These are phyloP conservation scores for Minunthozetes semirufus DNA, from an alignment of 2,888 invertebrate species.

Conservation along the genomic window DNA sequence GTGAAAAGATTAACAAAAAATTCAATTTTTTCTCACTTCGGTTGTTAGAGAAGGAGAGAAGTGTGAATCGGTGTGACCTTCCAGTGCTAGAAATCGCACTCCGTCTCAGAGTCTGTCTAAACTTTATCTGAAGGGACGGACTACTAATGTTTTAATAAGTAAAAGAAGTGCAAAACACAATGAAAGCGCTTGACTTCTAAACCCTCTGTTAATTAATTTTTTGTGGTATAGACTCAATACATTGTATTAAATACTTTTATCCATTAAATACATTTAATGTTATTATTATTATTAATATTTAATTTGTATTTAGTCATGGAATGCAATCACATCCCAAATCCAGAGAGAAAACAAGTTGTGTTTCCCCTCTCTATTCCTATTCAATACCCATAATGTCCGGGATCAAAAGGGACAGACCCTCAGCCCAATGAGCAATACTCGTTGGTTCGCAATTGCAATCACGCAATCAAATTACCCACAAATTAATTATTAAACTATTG, in stretches of 20 bases:
- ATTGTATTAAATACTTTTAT: conserved; percentile 1
- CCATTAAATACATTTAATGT: not conserved
- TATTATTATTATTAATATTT: conserved; percentile 30
- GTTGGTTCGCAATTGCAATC: conserved; percentile 10
- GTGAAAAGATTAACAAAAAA: conserved; percentile 14
- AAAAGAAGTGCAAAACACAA: not conserved
- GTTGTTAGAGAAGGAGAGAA: not conserved
- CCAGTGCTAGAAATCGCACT: not conserved
- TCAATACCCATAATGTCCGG: not conserved
- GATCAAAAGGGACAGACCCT: conserved; percentile 12
- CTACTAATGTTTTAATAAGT: conserved; percentile 6
- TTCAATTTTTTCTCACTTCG: conserved; percentile 22
- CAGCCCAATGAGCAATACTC: not conserved
- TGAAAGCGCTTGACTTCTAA: conserved; percentile 13
- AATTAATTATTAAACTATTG: conserved; percentile 25
- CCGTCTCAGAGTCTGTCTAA: not conserved
- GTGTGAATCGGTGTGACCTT: conserved; percentile 2
- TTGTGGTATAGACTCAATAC: not conserved
- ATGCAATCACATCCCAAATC: not conserved
- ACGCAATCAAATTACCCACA: conserved; percentile 24
- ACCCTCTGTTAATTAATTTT: conserved; percentile 29
- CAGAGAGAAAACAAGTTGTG: not conserved
- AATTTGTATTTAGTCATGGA: conserved; percentile 30
- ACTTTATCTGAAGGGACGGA: conserved; percentile 3
- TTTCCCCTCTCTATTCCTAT: not conserved